Conservation (phyloP, 2,888 invertebrate genomes). For the Malthinus seriepunctatus region DNA sequence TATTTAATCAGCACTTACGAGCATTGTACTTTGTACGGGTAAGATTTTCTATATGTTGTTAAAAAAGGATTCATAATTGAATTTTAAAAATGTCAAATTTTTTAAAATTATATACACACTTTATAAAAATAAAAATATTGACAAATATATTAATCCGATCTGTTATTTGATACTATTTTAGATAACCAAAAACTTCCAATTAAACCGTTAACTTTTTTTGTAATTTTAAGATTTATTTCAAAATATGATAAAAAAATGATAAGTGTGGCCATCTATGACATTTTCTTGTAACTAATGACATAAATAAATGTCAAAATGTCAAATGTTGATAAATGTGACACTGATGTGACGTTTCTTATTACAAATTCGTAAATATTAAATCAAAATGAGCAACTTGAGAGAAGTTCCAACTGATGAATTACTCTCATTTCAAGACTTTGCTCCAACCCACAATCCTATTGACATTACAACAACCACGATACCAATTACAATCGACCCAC, state of each 20-base stretch:
- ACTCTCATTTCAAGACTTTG: conserved; percentile 75
- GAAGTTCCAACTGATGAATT: conserved; percentile 63
- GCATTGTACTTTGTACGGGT: neutral
- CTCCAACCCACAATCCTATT: conserved; percentile 58
- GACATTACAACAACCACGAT: conserved; percentile 12
- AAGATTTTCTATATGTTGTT: conserved; percentile 23
- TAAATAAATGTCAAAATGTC: neutral
- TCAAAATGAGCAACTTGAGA: conserved; percentile 48
- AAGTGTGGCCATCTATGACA: too few species aligned
- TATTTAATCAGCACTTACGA: neutral
- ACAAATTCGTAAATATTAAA: neutral
- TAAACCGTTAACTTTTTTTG: too few species aligned
- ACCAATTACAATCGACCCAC: conserved; percentile 10
- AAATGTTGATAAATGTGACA: neutral
- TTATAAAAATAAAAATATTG: too few species aligned
- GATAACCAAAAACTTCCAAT: too few species aligned
- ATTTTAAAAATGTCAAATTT: too few species aligned
- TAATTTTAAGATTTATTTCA: too few species aligned
- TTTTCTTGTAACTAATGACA: too few species aligned
- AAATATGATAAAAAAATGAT: too few species aligned
- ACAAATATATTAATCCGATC: too few species aligned
- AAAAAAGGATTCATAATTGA: conserved; percentile 25
- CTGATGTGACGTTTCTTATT: neutral
- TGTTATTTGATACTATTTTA: too few species aligned
- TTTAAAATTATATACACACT: too few species aligned